Evolutionary conservation across 2,888 invertebrate species (phyloP).

Genomic region (Nemapogon koenigi): DNA sequence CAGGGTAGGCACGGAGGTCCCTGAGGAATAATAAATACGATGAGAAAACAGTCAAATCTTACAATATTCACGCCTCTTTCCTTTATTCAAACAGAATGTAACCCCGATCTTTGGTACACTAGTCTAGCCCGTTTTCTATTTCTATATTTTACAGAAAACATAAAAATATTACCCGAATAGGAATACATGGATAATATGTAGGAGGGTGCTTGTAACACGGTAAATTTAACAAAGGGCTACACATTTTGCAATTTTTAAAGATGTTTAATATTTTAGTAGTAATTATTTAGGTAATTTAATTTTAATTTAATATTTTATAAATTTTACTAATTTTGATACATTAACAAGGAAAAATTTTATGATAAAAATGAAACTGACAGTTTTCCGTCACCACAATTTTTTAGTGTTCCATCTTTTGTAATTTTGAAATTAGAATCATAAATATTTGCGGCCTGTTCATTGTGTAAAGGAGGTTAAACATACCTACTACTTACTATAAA

Average conservation of each 20-base stretch:
- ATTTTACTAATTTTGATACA: neutral
- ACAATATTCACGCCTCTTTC: no score
- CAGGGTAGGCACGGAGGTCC: slow-evolving; percentile 42
- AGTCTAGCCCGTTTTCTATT: no score
- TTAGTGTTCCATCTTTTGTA: no score
- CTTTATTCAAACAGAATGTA: neutral
- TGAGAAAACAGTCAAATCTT: neutral
- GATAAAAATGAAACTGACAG: no score
- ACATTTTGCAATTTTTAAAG: slow-evolving; percentile 26
- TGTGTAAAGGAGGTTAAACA: no score
- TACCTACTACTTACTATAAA: no score
- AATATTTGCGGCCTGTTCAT: no score
- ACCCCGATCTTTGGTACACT: no score
- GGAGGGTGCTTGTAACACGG: slow-evolving; percentile 41
- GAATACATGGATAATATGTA: slow-evolving; percentile 32
- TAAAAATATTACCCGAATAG: slow-evolving; percentile 26
- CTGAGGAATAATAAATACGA: slow-evolving; percentile 19
- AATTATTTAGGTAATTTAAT: neutral
- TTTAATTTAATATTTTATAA: slow-evolving; percentile 1
- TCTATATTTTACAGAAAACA: neutral
- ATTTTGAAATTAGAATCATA: no score
- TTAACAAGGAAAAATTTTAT: no score
- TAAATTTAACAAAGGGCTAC: slow-evolving; percentile 30
- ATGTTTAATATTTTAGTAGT: slow-evolving; percentile 12
- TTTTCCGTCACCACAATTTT: no score